These are phyloP conservation scores for Oophaga pumilio DNA, from an alignment of 2,113 vertebrate species.

Conservation along the genomic window DNA sequence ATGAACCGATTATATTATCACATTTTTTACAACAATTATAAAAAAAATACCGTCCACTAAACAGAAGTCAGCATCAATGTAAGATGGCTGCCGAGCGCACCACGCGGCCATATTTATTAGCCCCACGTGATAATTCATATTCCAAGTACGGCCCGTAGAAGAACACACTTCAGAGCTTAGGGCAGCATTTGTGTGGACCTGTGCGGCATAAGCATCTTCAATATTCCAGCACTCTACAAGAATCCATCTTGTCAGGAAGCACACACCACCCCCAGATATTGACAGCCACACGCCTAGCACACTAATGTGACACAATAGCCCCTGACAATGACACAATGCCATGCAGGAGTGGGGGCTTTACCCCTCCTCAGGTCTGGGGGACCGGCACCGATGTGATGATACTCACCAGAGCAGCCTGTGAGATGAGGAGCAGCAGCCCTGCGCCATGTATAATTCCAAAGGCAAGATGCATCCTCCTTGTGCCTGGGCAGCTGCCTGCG, in stretches of 20 bases:
- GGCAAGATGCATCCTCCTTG: slow-evolving; percentile 49
- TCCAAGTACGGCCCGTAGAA: neutral
- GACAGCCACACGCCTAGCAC: neutral
- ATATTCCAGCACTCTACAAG: neutral
- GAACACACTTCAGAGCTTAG: neutral
- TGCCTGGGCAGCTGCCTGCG: neutral
- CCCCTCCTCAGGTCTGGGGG: neutral
- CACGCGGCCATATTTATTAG: neutral
- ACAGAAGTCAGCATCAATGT: neutral
- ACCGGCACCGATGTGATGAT: slow-evolving; percentile 1
- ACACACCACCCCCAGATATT: neutral
- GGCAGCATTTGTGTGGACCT: neutral
- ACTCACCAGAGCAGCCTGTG: slow-evolving; percentile 53
- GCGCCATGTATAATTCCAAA: slow-evolving; percentile 53
- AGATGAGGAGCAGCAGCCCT: slow-evolving; percentile 50
- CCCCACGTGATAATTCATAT: neutral
- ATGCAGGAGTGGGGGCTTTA: neutral
- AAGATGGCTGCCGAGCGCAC: neutral
- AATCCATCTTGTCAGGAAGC: slow-evolving; percentile 16
- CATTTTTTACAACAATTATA: no score
- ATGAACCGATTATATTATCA: neutral
- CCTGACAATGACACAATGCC: neutral
- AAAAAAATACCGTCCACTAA: no score
- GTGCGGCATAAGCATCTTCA: neutral
- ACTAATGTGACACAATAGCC: neutral